Evolutionary conservation across 2,113 vertebrate species (phyloP).

Genomic region (Burhinus oedicnemus): DNA sequence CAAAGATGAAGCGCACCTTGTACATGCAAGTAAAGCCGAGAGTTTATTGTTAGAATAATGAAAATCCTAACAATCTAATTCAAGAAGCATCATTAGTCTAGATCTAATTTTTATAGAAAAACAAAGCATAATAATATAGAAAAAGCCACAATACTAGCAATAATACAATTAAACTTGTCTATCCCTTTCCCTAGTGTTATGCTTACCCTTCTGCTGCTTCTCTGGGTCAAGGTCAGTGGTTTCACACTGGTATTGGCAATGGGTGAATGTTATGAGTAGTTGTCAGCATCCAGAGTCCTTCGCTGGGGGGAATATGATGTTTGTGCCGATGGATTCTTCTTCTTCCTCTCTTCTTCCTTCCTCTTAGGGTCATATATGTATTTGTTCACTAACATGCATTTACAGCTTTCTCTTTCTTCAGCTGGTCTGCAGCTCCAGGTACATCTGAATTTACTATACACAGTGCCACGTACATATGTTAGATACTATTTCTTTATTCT

Average conservation of each 20-base stretch:
- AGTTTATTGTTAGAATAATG: not conserved
- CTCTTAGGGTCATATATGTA: not conserved
- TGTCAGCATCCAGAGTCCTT: not conserved
- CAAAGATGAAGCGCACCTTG: not conserved
- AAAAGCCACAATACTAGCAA: not conserved
- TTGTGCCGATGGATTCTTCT: not conserved
- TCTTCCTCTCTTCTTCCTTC: not conserved
- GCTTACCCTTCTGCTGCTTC: not conserved
- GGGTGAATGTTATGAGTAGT: not conserved
- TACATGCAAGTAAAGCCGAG: not conserved
- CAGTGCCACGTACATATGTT: accelerated
- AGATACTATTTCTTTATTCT: not conserved
- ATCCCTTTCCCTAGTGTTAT: not conserved
- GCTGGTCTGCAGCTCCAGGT: not conserved
- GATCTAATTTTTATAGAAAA: not conserved
- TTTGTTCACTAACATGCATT: not conserved
- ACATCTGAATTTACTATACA: not conserved
- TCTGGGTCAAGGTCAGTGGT: not conserved
- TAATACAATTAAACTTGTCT: not conserved
- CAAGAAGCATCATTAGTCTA: not conserved
- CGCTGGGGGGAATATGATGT: not conserved
- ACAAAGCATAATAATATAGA: not conserved
- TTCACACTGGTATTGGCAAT: not conserved
- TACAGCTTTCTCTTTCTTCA: not conserved
- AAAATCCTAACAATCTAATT: not conserved